These are phyloP conservation scores for Acanthurus lineatus DNA, from an alignment of 2,797 vertebrate species.

Conservation along the genomic window DNA sequence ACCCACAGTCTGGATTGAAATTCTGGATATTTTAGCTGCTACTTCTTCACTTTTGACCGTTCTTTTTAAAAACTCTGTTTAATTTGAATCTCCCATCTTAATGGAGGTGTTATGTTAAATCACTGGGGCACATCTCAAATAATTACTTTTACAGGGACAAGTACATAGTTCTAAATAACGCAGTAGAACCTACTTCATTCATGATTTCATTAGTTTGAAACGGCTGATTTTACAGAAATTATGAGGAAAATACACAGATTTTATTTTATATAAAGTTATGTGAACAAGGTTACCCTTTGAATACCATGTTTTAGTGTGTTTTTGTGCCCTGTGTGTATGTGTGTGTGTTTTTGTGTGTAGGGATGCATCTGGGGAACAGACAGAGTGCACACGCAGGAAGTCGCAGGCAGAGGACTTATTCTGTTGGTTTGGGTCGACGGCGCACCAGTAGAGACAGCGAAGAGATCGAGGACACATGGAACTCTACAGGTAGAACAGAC, in stretches of 20 bases:
- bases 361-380: conserved; percentile 68
- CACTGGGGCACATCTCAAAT: neutral
- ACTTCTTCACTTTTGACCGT: neutral
- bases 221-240: neutral
- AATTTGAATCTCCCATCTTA: neutral
- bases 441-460: conserved; percentile 79
- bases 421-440: conserved; percentile 78
- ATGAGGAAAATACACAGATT: neutral
- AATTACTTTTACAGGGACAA: neutral
- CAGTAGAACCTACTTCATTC: neutral
- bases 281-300: neutral
- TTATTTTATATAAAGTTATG: no score
- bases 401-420: conserved; percentile 78
- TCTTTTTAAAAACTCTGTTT: neutral
- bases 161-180: neutral
- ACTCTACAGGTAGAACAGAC: conserved; percentile 80
- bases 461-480: conserved; percentile 78
- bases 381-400: conserved; percentile 65
- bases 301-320: conserved; percentile 9
- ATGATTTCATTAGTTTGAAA: neutral
- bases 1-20: neutral
- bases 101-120: neutral
- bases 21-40: neutral
- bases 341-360: conserved; percentile 61
- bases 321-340: conserved; percentile 12